These are phyloP conservation scores for Panulirus ornatus DNA, from an alignment of 1,140 invertebrate species.

Conservation along the genomic window DNA sequence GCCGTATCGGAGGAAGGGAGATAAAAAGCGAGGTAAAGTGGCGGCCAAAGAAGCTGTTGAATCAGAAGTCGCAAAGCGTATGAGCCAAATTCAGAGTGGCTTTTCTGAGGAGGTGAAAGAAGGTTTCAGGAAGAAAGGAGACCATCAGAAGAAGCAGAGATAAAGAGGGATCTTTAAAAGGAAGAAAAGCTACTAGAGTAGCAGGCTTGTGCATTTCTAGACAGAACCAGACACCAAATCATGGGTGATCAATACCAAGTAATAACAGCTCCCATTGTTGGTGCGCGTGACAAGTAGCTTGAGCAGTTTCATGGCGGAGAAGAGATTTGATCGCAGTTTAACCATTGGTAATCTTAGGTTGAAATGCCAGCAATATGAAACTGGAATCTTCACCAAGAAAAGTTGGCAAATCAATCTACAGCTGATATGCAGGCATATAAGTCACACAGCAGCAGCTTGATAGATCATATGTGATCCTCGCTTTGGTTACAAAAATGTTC, in stretches of 20 bases:
- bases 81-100: constrained; percentile 26
- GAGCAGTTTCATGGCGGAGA: constrained; percentile 84
- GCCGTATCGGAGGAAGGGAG: too few relatives aligned
- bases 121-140: constrained; percentile 68
- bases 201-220: too few relatives aligned
- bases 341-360: constrained; percentile 90
- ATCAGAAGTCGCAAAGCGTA: constrained; percentile 48
- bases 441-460: constrained; percentile 6
- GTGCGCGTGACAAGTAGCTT: constrained; percentile 86
- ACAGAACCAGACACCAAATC: not conserved
- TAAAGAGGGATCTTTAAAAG: too few relatives aligned
- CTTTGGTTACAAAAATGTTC: too few relatives aligned
- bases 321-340: constrained; percentile 88
- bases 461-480: too few relatives aligned
- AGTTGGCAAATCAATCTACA: constrained; percentile 14
- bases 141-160: constrained; percentile 38
- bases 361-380: constrained; percentile 72
- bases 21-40: constrained; percentile 75
- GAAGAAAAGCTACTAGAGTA: too few relatives aligned
- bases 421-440: constrained; percentile 18
- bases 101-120: constrained; percentile 69
- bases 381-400: not conserved
- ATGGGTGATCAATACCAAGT: constrained; percentile 24
- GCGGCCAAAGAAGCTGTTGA: constrained; percentile 62
- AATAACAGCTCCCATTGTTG: constrained; percentile 82